These are phyloP conservation scores for Mellilla xanthometata DNA, from an alignment of 2,888 invertebrate species.

Conservation along the genomic window DNA sequence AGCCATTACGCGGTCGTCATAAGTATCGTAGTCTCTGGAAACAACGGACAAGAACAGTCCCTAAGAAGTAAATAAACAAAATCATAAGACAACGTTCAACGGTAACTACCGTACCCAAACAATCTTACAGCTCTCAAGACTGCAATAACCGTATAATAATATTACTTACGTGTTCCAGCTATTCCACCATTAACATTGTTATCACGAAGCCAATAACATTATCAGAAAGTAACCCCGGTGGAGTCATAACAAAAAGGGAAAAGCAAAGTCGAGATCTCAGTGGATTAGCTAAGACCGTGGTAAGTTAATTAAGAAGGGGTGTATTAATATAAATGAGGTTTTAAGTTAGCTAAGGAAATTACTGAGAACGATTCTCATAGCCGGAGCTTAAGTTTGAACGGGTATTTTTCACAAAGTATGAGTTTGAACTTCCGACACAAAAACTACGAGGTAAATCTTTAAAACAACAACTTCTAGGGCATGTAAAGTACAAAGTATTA, in stretches of 20 bases:
- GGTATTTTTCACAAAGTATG: no score
- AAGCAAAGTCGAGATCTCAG: conserved; percentile 12
- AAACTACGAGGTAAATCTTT: no score
- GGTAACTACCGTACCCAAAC: neutral
- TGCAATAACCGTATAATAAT: no score
- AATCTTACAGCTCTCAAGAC: conserved; percentile 4
- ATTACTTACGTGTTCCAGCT: conserved; percentile 12
- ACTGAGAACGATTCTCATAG: no score
- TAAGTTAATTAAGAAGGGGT: conserved; percentile 17
- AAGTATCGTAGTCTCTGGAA: no score
- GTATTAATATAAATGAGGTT: conserved; percentile 12
- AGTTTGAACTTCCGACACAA: no score
- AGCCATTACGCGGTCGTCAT: no score
- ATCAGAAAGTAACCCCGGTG: conserved; percentile 33
- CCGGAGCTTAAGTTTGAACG: no score
- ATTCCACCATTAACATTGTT: conserved; percentile 27
- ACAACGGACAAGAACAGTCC: no score
- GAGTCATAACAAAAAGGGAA: conserved; percentile 32
- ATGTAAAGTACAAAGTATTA: no score
- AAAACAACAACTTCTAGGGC: no score
- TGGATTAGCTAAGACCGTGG: conserved; percentile 17
- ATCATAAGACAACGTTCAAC: neutral
- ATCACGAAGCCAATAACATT: conserved; percentile 35
- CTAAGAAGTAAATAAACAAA: neutral
- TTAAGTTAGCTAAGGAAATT: no score